Evolutionary conservation across 2,113 vertebrate species (phyloP).

Genomic region (Pteropus alecto): DNA sequence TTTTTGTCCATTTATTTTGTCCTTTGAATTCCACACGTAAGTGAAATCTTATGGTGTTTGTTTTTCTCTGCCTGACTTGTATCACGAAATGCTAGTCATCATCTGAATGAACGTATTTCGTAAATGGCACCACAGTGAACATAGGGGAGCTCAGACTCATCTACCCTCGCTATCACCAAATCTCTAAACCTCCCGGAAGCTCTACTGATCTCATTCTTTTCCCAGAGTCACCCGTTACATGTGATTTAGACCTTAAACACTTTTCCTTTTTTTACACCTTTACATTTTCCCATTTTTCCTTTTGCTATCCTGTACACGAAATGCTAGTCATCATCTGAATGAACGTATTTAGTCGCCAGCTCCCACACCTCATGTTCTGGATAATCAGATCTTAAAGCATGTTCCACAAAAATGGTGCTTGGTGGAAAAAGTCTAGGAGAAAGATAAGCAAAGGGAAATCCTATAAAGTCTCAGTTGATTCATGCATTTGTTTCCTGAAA

Average conservation of each 20-base stretch:
- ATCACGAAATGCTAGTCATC: too few relatives aligned
- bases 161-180: not conserved
- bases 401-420: not conserved
- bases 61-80: too few relatives aligned
- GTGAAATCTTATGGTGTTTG: too few relatives aligned
- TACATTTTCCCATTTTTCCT: not conserved
- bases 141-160: not conserved
- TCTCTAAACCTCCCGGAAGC: not conserved
- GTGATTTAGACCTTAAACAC: not conserved
- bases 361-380: not conserved
- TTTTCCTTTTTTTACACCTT: constrained; percentile 17
- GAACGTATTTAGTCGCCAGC: not conserved
- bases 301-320: not conserved
- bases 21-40: too few relatives aligned
- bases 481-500: constrained; percentile 62
- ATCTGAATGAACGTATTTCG: too few relatives aligned
- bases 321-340: not conserved
- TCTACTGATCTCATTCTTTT: not conserved
- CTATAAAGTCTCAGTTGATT: constrained; percentile 48
- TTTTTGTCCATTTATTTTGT: too few relatives aligned
- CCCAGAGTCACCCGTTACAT: not conserved
- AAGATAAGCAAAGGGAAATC: not conserved
- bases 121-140: too few relatives aligned
- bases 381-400: not conserved
- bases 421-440: constrained; percentile 48